These are phyloP conservation scores for Macaria liturata DNA, from an alignment of 2,888 invertebrate species.

Conservation along the genomic window DNA sequence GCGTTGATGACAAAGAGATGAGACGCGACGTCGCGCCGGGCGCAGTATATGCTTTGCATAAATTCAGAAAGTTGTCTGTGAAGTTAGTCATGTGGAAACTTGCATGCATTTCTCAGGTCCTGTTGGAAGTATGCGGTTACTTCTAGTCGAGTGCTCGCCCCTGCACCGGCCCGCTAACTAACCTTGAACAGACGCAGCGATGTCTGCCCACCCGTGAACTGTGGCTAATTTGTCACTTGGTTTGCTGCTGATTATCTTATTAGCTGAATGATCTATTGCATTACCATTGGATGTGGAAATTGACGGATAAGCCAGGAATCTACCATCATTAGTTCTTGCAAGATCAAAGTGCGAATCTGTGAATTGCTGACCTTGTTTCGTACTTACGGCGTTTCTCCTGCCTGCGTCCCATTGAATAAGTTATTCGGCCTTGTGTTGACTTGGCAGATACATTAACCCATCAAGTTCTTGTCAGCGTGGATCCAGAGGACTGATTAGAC, in stretches of 20 bases:
- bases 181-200: constrained; percentile 20
- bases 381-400: no score
- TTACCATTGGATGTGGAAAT: background rate
- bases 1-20: constrained; percentile 25
- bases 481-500: no score
- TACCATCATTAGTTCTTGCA: no score
- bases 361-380: no score
- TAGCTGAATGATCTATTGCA: constrained; percentile 6
- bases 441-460: no score
- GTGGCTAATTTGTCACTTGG: constrained; percentile 53
- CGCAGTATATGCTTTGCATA: constrained; percentile 8
- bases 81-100: constrained; percentile 15
- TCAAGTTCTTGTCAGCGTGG: no score
- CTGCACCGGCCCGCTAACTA: background rate
- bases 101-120: constrained; percentile 13
- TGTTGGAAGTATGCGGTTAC: constrained; percentile 16
- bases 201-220: constrained; percentile 50
- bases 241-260: constrained; percentile 28
- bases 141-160: constrained; percentile 14
- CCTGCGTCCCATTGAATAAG: background rate
- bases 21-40: constrained; percentile 16
- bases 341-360: no score
- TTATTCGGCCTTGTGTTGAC: background rate
- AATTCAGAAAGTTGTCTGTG: constrained; percentile 12
- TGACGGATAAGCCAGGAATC: background rate